Conservation (phyloP, 2,888 invertebrate genomes). For the Scotopteryx bipunctaria region DNA sequence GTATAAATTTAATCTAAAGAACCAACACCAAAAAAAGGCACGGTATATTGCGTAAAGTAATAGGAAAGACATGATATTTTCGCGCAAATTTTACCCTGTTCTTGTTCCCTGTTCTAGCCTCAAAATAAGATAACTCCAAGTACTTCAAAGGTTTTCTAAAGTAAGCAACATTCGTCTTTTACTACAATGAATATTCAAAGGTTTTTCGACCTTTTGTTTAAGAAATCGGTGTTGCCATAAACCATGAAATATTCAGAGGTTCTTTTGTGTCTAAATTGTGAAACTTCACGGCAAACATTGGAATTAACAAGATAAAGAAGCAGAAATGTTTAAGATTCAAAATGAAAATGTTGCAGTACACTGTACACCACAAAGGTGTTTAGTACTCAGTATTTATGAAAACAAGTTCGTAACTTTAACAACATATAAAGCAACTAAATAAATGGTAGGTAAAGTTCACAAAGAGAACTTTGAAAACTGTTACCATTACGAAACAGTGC, state of each 20-base stretch:
- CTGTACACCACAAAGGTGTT: slow-evolving; percentile 7
- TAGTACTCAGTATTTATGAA: slow-evolving; percentile 2
- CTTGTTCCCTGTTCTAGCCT: too few relatives aligned
- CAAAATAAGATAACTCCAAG: neutral
- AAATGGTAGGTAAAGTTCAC: too few relatives aligned
- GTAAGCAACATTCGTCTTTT: slow-evolving; percentile 1
- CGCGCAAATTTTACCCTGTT: too few relatives aligned
- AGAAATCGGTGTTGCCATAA: slow-evolving; percentile 59
- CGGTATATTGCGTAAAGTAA: too few relatives aligned
- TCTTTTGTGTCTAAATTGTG: slow-evolving; percentile 65
- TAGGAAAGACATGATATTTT: too few relatives aligned
- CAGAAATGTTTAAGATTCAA: slow-evolving; percentile 44
- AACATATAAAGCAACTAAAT: too few relatives aligned
- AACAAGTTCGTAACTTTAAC: too few relatives aligned
- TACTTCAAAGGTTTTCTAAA: neutral
- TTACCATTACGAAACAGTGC: too few relatives aligned
- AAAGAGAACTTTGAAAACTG: too few relatives aligned
- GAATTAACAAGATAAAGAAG: slow-evolving; percentile 71
- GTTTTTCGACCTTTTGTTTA: slow-evolving; percentile 53
- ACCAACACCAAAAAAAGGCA: too few relatives aligned
- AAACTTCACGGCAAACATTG: slow-evolving; percentile 65
- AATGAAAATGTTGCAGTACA: slow-evolving; percentile 2
- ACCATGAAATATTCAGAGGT: slow-evolving; percentile 73
- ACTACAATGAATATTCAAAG: slow-evolving; percentile 57
- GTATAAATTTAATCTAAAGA: too few relatives aligned